phyloP scores from a whole-genome alignment of 2,888 invertebrate species.

The Allolobophora icterica region DNA sequence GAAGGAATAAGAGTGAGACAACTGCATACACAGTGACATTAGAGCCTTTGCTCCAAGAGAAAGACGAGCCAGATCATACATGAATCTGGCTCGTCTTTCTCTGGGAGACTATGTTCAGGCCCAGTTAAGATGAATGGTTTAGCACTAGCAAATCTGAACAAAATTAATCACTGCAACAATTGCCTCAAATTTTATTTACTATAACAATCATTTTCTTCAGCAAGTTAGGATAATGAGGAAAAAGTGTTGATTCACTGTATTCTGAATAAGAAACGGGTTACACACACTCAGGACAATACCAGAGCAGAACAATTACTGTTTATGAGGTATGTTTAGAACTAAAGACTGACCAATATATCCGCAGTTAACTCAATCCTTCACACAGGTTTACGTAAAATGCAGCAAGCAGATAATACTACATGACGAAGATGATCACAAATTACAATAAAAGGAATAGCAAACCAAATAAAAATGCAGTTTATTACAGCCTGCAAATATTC shows the following conservation, averaged over 20 bases:
- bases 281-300: too few relatives aligned
- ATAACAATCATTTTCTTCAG: background rate
- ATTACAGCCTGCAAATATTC: background rate
- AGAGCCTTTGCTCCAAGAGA: too few relatives aligned
- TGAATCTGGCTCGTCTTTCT: too few relatives aligned
- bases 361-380: background rate
- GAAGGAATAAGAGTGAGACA: too few relatives aligned
- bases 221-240: background rate
- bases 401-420: background rate
- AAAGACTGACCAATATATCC: background rate
- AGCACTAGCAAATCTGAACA: background rate
- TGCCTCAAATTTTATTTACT: slow-evolving; percentile 17
- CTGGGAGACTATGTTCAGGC: too few relatives aligned
- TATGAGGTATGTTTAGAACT: background rate
- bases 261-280: too few relatives aligned
- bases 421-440: background rate
- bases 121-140: background rate
- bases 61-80: too few relatives aligned
- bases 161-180: background rate
- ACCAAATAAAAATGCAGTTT: background rate
- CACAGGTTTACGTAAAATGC: background rate
- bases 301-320: too few relatives aligned
- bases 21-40: too few relatives aligned
- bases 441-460: background rate
- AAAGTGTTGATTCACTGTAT: background rate